Percentiles rank a stretch among this genome's conserved stretches.
phyloP scores from a whole-genome alignment of 2,113 vertebrate species.

The Gallinago undulata region DNA sequence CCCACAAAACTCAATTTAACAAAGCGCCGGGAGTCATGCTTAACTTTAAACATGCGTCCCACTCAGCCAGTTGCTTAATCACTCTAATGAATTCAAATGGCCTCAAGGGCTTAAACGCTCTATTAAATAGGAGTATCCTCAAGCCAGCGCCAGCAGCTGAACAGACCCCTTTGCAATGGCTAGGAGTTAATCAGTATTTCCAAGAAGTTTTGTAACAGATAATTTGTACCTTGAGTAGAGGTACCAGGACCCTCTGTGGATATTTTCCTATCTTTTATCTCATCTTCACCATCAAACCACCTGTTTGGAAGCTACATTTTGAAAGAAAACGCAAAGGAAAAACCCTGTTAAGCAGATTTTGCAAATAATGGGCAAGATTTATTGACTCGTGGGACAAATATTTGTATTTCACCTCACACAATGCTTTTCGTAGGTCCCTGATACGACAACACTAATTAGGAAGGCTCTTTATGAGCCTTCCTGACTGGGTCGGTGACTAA shows the following conservation, averaged over 20 bases:
- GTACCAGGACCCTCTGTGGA: neutral
- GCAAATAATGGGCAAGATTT: neutral
- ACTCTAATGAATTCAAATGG: neutral
- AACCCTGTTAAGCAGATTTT: neutral
- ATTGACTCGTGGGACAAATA: neutral
- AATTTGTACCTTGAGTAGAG: neutral
- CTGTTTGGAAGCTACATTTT: neutral
- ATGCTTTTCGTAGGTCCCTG: neutral
- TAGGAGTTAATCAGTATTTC: neutral
- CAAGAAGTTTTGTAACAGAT: neutral
- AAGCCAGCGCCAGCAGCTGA: neutral
- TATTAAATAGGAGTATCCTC: neutral
- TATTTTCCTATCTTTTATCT: neutral
- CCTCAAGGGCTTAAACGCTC: neutral
- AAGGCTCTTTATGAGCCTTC: neutral
- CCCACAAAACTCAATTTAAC: neutral
- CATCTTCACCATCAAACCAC: neutral
- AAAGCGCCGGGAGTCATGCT: neutral
- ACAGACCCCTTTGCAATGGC: neutral
- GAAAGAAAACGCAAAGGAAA: neutral
- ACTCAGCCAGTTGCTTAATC: neutral
- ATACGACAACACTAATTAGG: neutral
- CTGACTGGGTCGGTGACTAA: neutral
- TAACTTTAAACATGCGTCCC: neutral
- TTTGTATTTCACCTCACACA: neutral